Evolutionary conservation across 2,113 vertebrate species (phyloP).

Genomic region (Sylvietta virens): DNA sequence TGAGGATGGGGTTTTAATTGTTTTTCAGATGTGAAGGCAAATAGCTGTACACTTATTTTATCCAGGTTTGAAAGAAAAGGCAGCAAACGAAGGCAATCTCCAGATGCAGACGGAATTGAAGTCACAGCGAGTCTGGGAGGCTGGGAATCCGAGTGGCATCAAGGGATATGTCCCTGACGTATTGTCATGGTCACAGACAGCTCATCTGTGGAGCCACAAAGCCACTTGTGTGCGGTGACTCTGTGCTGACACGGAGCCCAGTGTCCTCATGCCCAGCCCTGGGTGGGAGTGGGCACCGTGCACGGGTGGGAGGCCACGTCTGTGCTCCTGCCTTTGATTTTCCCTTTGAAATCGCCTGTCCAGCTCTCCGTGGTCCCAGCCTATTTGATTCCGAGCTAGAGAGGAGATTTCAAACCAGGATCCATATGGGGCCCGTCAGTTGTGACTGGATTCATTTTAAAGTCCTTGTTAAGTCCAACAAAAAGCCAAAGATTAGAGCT

Average conservation of each 20-base stretch:
- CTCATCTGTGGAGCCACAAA: background rate
- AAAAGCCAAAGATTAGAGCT: conserved; percentile 65
- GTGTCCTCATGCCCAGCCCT: background rate
- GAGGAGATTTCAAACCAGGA: conserved; percentile 39
- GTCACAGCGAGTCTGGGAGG: background rate
- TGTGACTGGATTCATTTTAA: conserved; percentile 62
- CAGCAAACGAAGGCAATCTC: background rate
- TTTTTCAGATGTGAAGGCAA: background rate
- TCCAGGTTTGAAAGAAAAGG: conserved; percentile 12
- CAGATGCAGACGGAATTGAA: background rate
- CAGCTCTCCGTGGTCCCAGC: background rate
- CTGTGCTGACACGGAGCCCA: rapidly evolving
- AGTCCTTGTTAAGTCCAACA: conserved; percentile 65
- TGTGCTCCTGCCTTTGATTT: background rate
- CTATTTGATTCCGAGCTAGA: background rate
- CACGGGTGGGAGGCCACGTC: rapidly evolving
- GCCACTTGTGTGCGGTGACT: background rate
- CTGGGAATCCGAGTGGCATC: background rate
- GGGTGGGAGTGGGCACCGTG: background rate
- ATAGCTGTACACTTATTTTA: background rate
- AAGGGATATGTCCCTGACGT: background rate
- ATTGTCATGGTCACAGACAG: conserved; percentile 15
- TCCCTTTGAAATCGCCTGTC: background rate
- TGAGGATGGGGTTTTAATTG: background rate
- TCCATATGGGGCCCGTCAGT: conserved; percentile 58